Conservation (phyloP, 2,113 vertebrate genomes). For the Cricetomys ansorgei region DNA sequence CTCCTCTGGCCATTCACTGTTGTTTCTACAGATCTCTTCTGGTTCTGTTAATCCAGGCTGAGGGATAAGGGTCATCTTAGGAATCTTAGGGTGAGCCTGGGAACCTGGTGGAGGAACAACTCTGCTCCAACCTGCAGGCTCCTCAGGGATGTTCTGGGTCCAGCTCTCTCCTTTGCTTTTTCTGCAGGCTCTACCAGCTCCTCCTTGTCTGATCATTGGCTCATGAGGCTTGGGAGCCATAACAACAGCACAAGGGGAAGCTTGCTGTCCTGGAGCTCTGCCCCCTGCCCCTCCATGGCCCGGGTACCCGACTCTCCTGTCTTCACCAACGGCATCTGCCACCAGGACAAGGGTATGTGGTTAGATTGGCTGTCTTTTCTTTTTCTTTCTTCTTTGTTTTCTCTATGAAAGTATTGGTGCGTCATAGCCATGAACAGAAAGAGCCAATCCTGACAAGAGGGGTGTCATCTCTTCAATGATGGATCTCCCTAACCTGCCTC, state of each 20-base stretch:
- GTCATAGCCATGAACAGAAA: neutral
- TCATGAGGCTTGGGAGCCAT: constrained; percentile 86
- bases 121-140: neutral
- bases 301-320: constrained; percentile 86
- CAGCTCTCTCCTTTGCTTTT: neutral
- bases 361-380: neutral
- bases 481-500: rapidly evolving
- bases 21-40: neutral
- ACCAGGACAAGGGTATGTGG: constrained; percentile 86
- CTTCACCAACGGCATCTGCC: constrained; percentile 76
- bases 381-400: neutral
- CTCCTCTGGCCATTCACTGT: neutral
- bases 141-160: rapidly evolving
- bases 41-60: neutral
- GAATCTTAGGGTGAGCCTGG: rapidly evolving
- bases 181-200: constrained; percentile 90
- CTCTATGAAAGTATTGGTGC: too few relatives aligned
- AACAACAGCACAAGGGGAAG: constrained; percentile 82
- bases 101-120: rapidly evolving
- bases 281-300: constrained; percentile 82
- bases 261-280: constrained; percentile 85
- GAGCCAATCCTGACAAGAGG: neutral
- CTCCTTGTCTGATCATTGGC: constrained; percentile 93
- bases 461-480: neutral
- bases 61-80: neutral